Evolutionary conservation across 1,140 invertebrate species (phyloP).

Genomic region (Bombus impatiens): DNA sequence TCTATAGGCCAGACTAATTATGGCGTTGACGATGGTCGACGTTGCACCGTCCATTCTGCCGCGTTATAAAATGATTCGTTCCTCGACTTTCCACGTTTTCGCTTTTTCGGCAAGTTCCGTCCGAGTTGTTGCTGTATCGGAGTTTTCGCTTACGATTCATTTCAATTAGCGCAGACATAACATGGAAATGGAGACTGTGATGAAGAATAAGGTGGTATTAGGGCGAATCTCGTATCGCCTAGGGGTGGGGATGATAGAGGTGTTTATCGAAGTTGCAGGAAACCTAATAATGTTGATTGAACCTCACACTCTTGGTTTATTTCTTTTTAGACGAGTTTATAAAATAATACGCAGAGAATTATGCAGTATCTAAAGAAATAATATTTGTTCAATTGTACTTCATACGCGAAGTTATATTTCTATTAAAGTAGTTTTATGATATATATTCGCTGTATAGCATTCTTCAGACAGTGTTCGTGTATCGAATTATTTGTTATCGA

Average conservation of each 20-base stretch:
- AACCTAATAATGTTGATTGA: background rate
- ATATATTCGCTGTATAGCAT: background rate
- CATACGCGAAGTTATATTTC: background rate
- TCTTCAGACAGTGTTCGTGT: background rate
- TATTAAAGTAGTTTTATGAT: background rate
- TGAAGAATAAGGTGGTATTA: background rate
- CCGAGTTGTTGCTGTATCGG: background rate
- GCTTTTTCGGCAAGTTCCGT: background rate
- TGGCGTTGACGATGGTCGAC: constrained; percentile 27
- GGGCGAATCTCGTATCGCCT: background rate
- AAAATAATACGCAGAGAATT: background rate
- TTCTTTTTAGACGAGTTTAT: too few species aligned
- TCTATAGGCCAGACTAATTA: constrained; percentile 28
- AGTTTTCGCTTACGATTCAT: constrained; percentile 18
- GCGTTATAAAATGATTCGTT: background rate
- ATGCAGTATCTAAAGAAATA: background rate
- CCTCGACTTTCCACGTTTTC: background rate
- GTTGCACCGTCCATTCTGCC: too few species aligned
- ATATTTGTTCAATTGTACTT: background rate
- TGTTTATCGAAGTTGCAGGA: background rate
- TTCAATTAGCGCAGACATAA: constrained; percentile 30
- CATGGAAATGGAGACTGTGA: background rate
- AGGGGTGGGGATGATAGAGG: background rate
- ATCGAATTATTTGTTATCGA: background rate
- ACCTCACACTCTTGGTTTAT: too few species aligned